Evolutionary conservation across 2,113 vertebrate species (phyloP).

Genomic region (Phocoena phocoena): DNA sequence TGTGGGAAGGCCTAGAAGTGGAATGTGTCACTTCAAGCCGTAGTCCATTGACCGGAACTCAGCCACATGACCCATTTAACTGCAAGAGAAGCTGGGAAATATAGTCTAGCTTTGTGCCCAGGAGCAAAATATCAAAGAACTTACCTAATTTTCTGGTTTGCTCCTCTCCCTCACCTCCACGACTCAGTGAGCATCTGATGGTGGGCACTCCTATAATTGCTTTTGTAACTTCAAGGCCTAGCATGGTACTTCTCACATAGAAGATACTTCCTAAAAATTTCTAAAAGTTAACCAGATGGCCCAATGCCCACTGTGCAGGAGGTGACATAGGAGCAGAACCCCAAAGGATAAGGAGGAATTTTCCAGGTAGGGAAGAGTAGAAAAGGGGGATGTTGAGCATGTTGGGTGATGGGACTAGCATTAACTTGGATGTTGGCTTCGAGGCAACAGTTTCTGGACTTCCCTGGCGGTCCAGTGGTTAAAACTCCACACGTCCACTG

Average conservation of each 20-base stretch:
- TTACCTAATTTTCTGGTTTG: neutral
- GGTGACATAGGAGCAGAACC: neutral
- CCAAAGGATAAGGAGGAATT: neutral
- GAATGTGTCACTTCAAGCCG: neutral
- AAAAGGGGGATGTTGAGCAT: neutral
- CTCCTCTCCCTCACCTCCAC: neutral
- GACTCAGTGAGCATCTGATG: neutral
- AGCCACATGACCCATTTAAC: neutral
- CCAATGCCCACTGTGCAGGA: neutral
- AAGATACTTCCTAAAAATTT: neutral
- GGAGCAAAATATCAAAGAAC: neutral
- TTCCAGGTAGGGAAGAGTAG: neutral
- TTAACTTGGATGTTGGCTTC: neutral
- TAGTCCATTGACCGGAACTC: neutral
- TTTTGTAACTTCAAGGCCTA: neutral
- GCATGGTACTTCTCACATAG: neutral
- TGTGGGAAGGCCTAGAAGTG: neutral
- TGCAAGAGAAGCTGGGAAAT: neutral
- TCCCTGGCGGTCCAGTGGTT: neutral
- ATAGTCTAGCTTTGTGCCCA: neutral
- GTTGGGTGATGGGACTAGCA: neutral
- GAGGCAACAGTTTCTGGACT: neutral
- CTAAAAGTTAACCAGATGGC: neutral
- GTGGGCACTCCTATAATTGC: neutral
- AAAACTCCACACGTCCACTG: neutral